A percentile compares a stretch with the other conserved stretches of the same genome.
Conservation (phyloP, 2,113 vertebrate genomes). For the Sinocyclocheilus rhinocerous region DNA sequence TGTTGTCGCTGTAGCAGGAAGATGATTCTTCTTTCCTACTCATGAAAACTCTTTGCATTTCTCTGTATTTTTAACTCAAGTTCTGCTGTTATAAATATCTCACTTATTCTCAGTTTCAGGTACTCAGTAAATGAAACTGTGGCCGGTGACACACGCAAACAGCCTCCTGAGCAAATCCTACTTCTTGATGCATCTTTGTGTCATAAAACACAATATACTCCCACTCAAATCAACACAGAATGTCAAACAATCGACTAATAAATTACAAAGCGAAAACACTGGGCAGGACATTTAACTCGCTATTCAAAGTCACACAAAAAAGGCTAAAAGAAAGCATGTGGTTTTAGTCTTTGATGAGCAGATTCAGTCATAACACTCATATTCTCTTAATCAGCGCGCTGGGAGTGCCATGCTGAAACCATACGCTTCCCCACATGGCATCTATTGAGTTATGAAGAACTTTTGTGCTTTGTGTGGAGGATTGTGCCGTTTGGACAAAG, state of each 20-base stretch:
- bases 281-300: not conserved
- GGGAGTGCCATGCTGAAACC: slow-evolving; percentile 25
- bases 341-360: not conserved
- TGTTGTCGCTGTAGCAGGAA: not conserved
- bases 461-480: slow-evolving; percentile 26
- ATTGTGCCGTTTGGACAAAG: slow-evolving; percentile 26
- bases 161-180: not conserved
- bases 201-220: not conserved
- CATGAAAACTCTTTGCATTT: slow-evolving; percentile 51
- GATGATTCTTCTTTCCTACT: not conserved
- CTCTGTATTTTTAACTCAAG: slow-evolving; percentile 62
- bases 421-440: slow-evolving; percentile 32
- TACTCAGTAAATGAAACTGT: slow-evolving; percentile 70
- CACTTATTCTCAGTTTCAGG: slow-evolving; percentile 72
- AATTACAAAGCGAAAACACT: not conserved
- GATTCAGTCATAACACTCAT: not conserved
- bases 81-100: slow-evolving; percentile 68
- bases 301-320: not conserved
- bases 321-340: not conserved
- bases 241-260: not conserved
- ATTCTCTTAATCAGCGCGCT: not conserved
- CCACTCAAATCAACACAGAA: not conserved
- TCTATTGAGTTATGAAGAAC: slow-evolving; percentile 24
- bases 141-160: slow-evolving; percentile 21
- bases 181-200: not conserved